Conservation (phyloP, 2,797 vertebrate genomes). For the Babyrousa celebensis region DNA sequence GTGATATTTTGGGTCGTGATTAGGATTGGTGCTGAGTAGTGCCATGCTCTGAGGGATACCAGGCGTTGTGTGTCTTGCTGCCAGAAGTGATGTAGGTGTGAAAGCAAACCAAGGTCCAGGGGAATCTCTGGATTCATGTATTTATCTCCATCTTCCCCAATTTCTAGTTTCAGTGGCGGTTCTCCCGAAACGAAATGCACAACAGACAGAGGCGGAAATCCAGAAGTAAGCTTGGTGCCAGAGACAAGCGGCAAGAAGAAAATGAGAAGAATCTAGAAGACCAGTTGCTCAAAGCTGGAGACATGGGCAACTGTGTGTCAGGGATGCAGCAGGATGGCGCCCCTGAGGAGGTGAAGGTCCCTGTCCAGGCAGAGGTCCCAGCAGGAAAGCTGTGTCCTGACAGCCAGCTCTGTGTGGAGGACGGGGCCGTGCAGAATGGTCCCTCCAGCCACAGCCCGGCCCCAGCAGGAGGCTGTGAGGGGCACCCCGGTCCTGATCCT, state of each 20-base stretch:
- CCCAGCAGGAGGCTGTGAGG: rapidly evolving
- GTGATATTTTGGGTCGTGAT: not conserved
- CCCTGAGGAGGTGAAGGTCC: not conserved
- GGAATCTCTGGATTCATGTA: not conserved
- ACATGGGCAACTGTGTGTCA: conserved; percentile 74
- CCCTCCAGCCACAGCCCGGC: not conserved
- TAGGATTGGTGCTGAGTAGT: not conserved
- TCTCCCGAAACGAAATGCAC: conserved; percentile 91
- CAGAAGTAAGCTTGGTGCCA: conserved; percentile 87
- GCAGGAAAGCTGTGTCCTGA: not conserved
- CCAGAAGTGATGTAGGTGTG: not conserved
- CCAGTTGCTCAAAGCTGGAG: conserved; percentile 79
- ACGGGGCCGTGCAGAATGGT: conserved; percentile 38
- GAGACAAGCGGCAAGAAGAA: conserved; percentile 87
- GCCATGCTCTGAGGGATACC: not conserved
- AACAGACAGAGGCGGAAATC: conserved; percentile 90
- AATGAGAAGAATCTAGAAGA: conserved; percentile 89
- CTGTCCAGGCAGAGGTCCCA: not conserved
- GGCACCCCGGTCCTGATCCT: rapidly evolving
- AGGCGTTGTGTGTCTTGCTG: not conserved
- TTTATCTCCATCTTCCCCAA: not conserved
- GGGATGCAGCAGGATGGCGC: conserved; percentile 65
- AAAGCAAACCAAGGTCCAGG: rapidly evolving
- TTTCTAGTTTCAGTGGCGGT: conserved; percentile 92
- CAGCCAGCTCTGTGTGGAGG: rapidly evolving